These are phyloP conservation scores for Temnothorax unifasciatus DNA, from an alignment of 2,888 invertebrate genomes.

Conservation along the genomic window DNA sequence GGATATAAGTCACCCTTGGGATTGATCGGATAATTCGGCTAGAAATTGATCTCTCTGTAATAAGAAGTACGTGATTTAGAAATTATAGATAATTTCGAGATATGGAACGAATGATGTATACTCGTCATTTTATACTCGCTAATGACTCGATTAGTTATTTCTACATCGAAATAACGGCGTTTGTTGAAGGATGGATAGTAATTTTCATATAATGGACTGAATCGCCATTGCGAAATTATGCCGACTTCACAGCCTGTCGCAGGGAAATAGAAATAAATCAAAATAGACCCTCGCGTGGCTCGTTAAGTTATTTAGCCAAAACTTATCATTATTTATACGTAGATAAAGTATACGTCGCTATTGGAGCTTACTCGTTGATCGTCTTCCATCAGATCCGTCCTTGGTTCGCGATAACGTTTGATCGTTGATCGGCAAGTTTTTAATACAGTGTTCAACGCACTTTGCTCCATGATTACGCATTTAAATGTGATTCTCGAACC, in stretches of 20 bases:
- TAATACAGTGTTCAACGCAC: neutral
- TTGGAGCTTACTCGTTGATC: too few species aligned
- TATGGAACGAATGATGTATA: neutral
- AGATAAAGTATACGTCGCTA: neutral
- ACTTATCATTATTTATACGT: neutral
- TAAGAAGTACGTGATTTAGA: neutral
- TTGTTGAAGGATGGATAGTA: neutral
- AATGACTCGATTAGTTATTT: neutral
- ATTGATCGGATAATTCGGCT: neutral
- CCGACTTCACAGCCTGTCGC: neutral
- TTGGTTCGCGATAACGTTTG: neutral
- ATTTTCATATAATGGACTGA: neutral
- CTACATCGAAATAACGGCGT: neutral
- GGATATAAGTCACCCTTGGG: neutral
- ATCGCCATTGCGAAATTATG: neutral
- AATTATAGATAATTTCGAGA: neutral
- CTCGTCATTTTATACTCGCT: neutral
- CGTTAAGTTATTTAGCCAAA: neutral
- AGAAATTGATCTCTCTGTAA: neutral
- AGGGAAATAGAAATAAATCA: neutral
- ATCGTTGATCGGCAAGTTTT: conserved; percentile 4
- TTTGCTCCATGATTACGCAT: conserved; percentile 21
- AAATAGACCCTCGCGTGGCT: neutral
- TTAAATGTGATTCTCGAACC: neutral
- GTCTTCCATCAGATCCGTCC: too few species aligned